A percentile compares a stretch with the other conserved stretches of the same genome.
Evolutionary conservation across 2,888 invertebrate species (phyloP).

Genomic region (Ennomos fuscantarius): DNA sequence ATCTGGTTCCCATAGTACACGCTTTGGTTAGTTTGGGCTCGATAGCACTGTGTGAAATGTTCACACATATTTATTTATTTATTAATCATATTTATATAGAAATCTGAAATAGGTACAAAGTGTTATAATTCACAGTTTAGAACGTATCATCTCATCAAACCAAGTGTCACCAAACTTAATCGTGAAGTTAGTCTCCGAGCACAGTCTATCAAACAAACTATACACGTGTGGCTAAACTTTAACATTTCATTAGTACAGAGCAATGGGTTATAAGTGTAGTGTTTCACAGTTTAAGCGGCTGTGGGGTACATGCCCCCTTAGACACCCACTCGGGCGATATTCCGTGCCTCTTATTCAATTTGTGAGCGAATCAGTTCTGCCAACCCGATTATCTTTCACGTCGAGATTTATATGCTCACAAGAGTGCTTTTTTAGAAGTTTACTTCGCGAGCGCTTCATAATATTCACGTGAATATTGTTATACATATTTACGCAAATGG

Average conservation of each 20-base stretch:
- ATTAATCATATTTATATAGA: no score
- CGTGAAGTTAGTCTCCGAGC: constrained; percentile 25
- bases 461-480: constrained; percentile 51
- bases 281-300: constrained; percentile 65
- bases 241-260: constrained; percentile 59
- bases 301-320: constrained; percentile 46
- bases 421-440: constrained; percentile 66
- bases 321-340: constrained; percentile 61
- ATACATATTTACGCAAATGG: constrained; percentile 40
- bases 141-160: constrained; percentile 23
- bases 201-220: constrained; percentile 38
- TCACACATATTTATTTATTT: no score
- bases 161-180: constrained; percentile 28
- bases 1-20: no score
- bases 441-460: constrained; percentile 54
- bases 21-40: no score
- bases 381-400: constrained; percentile 81
- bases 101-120: constrained; percentile 2
- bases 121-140: constrained; percentile 1
- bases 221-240: constrained; percentile 48
- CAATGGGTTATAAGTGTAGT: constrained; percentile 60
- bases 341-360: constrained; percentile 80
- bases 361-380: constrained; percentile 81
- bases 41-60: no score
- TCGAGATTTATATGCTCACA: constrained; percentile 76